Evolutionary conservation across 64 coral and sea anemone species (phyloP), one percentile per base, ranked within the genome.

Genomic region (Pocillopora damicornis): DNA sequence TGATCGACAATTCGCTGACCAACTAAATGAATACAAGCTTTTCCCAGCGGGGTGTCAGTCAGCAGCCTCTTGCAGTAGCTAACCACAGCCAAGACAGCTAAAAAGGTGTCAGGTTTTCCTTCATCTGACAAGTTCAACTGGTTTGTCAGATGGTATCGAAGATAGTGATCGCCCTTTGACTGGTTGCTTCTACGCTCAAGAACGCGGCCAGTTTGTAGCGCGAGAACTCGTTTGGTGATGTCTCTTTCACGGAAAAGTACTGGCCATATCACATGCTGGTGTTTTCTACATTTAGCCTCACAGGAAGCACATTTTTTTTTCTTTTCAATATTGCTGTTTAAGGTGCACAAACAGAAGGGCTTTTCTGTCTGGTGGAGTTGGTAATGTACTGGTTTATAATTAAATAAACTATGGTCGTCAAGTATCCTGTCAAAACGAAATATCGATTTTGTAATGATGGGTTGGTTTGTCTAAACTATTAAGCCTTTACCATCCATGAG

Each of bases 51-150:
- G 57, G 77, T 87, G 35, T 92, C 67, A 35, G 78, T 88, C 77
- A 92, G 61, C 10, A 87, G 37, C 87, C 86, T 92, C 61, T 69
- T 82, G 57, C 91, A 92, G 13, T 81, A 35, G 51, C 80, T 92
- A 59, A 88, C 81, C 16, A 92, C 76, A 60, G 65, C 67, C 15
- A 88, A 73, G 37, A 88, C 59, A 9, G 56, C 37, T 14, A 74
- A 85, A n/a, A 77, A 60, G 37, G 84, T 34, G 22, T 81, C 77
- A 5, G 78, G 15, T 42, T n/a, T 60, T 34, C 20, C 86, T 15
- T 30, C 20, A 9, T 12, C 15, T 76, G 13, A 63, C 35, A 26
- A 45, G 16, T 22, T 65, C 13, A 2, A 12, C 36, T 68, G 38
- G 22, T 63, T 7, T 45, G 36, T 81, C 59, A 17, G n/a, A 0